Base-by-base conservation (phyloP, 2,888 invertebrate genomes). In the Homarus gammarus region DNA sequence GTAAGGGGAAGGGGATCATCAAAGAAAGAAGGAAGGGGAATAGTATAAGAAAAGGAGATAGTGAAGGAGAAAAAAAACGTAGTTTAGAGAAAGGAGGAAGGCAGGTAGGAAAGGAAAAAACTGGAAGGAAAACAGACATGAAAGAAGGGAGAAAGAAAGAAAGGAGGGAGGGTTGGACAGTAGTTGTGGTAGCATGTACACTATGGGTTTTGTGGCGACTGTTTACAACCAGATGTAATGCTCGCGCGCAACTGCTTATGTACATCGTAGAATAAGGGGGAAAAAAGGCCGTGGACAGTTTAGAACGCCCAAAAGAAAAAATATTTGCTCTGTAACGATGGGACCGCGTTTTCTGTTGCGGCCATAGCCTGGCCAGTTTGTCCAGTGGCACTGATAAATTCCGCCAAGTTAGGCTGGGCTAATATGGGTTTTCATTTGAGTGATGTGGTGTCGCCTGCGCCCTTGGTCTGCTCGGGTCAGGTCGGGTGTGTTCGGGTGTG, bases 391-490 rank as follows among this genome's bases (percentile, higher is more conserved):
- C 87, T 87, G 87, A 87, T 87, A 87, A 87, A 87, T 87, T 82
- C 72, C 64, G 82, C 44, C 87, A 82, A 87, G 87, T 87, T 82
- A 87, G 81, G 87, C 87, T 81, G 73, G 82, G 79, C 87, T 87
- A 87, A 87, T 87, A 87, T 87, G 87, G 87, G 87, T 87, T 87
- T 87, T 87, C 87, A 87, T 87, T 87, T 87, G 87, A 87, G 68
- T 82, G 87, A 87, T 87, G 87, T 81, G 87, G 87, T 87, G 87
- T 87, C 73, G 87, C 87, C 49, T n/a, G 49, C 51, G 81, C 61
- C 40, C 36, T 56, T 49, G 49, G 51, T 36, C 73, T 33, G n/a
- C 49, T 38, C 36, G 68, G 81, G 79, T 56, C 73, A 79, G 81
- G 87, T 79, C 81, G 81, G 81, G 81, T 64, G 64, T 33, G 81